Percentiles rank a stretch among this genome's conserved stretches.
Conservation (phyloP, 2,888 invertebrate genomes). For the Odontothrips loti region DNA sequence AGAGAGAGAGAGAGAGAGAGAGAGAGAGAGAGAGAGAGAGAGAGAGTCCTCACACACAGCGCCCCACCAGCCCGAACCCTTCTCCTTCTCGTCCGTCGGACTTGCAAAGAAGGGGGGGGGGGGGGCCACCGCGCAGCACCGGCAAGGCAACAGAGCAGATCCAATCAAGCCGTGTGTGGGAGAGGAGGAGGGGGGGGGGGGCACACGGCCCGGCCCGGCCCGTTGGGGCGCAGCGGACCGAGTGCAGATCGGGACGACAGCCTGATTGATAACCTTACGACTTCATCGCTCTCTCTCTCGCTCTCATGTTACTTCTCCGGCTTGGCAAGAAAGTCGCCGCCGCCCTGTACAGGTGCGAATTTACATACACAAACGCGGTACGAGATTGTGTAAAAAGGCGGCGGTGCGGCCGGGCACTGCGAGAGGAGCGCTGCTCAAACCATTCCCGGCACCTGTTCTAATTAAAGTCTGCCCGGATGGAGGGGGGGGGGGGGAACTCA, state of each 20-base stretch:
- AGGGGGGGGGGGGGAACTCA: not conserved
- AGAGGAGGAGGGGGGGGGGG: not conserved
- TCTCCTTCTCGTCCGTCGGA: no score
- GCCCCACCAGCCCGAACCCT: no score
- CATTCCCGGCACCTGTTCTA: not conserved
- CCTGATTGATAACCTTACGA: not conserved
- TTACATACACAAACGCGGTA: not conserved
- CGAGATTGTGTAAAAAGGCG: not conserved
- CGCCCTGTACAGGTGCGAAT: not conserved
- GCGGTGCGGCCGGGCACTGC: no score
- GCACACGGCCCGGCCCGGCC: not conserved
- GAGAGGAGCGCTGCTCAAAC: not conserved
- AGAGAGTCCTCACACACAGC: no score
- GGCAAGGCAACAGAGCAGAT: no score
- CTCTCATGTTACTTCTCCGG: no score
- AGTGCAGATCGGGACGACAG: not conserved
- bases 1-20: no score
- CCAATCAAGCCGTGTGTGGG: not conserved
- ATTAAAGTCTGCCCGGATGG: not conserved
- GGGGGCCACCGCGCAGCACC: no score
- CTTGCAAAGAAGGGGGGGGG: no score
- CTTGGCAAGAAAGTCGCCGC: not conserved
- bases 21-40: no score
- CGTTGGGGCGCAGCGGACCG: not conserved
- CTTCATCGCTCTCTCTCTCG: no score